These are phyloP conservation scores for Anabacerthia variegaticeps DNA, from an alignment of 2,797 vertebrate genomes.

Conservation along the genomic window DNA sequence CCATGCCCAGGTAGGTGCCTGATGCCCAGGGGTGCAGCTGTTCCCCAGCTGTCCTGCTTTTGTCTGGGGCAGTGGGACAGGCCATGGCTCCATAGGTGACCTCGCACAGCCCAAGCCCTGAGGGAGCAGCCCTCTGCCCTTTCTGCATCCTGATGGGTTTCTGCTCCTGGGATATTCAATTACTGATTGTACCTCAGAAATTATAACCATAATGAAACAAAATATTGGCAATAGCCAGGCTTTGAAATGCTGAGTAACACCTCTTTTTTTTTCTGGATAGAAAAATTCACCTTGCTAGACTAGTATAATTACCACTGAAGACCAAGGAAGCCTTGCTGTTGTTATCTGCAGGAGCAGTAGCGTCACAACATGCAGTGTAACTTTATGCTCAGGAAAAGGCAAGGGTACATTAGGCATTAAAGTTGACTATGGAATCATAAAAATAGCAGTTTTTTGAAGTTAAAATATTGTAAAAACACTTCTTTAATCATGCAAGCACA, in stretches of 20 bases:
- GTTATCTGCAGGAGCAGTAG: not conserved
- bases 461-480: not conserved
- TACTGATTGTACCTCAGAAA: not conserved
- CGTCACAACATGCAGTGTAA: not conserved
- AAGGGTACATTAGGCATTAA: not conserved
- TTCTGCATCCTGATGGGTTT: accelerated
- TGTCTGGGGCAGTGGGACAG: not conserved
- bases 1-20: too few species aligned
- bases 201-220: not conserved
- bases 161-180: not conserved
- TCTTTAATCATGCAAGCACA: not conserved
- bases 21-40: not conserved
- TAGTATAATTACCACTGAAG: not conserved
- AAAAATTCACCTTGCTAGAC: not conserved
- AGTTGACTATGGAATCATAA: not conserved
- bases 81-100: not conserved
- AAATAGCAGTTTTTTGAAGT: not conserved
- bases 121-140: not conserved
- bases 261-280: not conserved
- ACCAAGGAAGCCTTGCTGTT: not conserved
- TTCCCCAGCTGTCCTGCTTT: not conserved
- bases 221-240: not conserved
- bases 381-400: not conserved
- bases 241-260: not conserved
- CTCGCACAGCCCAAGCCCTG: accelerated